A percentile compares a stretch with the other conserved stretches of the same genome.
phyloP scores from a whole-genome alignment of 1,140 invertebrate genomes.

The Latrodectus geometricus region DNA sequence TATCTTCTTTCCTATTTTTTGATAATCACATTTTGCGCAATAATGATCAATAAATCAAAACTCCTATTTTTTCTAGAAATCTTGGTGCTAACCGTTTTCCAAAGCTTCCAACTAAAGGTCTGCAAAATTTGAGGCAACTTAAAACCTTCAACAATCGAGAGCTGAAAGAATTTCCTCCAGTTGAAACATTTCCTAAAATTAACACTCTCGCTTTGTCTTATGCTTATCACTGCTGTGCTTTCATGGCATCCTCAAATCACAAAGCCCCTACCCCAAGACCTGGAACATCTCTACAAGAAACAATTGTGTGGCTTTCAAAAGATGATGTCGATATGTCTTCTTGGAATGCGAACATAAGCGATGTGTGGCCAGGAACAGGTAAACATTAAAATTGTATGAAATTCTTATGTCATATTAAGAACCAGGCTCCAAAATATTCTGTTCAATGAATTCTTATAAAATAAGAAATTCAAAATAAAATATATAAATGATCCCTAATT shows the following conservation, averaged over 20 bases:
- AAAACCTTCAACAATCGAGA: slow-evolving; percentile 94
- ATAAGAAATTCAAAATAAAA: no score
- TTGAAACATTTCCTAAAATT: slow-evolving; percentile 86
- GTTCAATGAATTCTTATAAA: no score
- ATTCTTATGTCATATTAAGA: no score
- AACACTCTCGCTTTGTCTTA: slow-evolving; percentile 83
- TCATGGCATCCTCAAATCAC: not conserved
- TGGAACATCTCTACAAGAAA: slow-evolving; percentile 72
- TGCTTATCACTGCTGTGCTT: slow-evolving; percentile 96
- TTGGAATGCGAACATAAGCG: slow-evolving; percentile 79
- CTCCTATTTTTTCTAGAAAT: slow-evolving; percentile 75
- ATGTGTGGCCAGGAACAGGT: slow-evolving; percentile 70
- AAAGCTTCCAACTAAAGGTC: slow-evolving; percentile 82
- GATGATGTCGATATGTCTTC: slow-evolving; percentile 79
- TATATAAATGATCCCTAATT: no score
- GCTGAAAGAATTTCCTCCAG: slow-evolving; percentile 86
- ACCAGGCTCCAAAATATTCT: no score
- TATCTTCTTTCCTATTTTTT: no score
- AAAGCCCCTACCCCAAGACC: not conserved
- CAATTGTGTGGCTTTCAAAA: slow-evolving; percentile 77
- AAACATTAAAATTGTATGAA: not conserved
- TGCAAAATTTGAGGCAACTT: slow-evolving; percentile 83
- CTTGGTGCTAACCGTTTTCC: slow-evolving; percentile 91
- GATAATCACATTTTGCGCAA: no score
- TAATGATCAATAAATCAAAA: not conserved